Percentiles rank a stretch among this genome's conserved stretches.
Evolutionary conservation across 2,888 invertebrate genomes (phyloP).

Genomic region (Diaprepes abbreviatus): DNA sequence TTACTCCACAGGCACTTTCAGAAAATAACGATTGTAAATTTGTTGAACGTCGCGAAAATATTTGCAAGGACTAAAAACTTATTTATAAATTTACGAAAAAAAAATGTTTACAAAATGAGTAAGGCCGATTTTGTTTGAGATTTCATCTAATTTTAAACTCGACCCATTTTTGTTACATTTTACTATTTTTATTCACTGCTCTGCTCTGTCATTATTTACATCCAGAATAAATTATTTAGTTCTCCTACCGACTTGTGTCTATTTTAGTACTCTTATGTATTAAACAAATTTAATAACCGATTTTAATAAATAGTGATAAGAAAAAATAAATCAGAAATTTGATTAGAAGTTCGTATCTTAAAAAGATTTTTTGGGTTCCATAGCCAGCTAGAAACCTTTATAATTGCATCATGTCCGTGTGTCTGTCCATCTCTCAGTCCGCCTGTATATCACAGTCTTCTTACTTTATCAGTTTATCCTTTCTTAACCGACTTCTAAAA

Average conservation of each 20-base stretch:
- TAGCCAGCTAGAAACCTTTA: too few relatives aligned
- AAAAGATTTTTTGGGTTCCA: too few relatives aligned
- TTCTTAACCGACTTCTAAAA: too few relatives aligned
- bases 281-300: background rate
- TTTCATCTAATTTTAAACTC: conserved; percentile 10
- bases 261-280: background rate
- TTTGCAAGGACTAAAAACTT: background rate
- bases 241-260: background rate
- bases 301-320: too few relatives aligned
- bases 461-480: too few relatives aligned
- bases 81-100: background rate
- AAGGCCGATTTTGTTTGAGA: conserved; percentile 8
- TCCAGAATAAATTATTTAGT: conserved; percentile 2
- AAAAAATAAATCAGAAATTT: too few relatives aligned
- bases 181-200: conserved; percentile 6
- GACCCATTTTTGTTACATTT: conserved; percentile 17
- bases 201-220: conserved; percentile 10
- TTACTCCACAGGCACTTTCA: too few relatives aligned
- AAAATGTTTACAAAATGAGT: conserved; percentile 1
- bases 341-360: too few relatives aligned
- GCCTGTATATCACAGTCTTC: too few relatives aligned
- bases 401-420: too few relatives aligned
- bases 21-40: background rate
- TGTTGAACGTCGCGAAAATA: background rate
- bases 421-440: too few relatives aligned